Conservation (phyloP, 2,113 vertebrate species). For the Drymodes brunneopygia region DNA sequence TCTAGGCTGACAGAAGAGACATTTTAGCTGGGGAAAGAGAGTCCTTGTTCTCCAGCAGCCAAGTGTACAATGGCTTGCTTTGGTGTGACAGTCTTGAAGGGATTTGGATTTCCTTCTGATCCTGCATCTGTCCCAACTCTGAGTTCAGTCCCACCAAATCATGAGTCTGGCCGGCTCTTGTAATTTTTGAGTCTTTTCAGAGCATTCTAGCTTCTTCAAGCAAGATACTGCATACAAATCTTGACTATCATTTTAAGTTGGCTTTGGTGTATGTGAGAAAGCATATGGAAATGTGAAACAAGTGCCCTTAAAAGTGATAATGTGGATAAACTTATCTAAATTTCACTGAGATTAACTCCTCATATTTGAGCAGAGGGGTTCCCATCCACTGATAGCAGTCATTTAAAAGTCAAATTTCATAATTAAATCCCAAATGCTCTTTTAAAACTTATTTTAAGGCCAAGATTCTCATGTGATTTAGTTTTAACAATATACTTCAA, state of each 20-base stretch:
- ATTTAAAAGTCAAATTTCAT: neutral
- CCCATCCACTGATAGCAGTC: neutral
- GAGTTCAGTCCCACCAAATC: neutral
- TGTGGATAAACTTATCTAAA: neutral
- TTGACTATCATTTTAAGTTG: neutral
- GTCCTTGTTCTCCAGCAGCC: neutral
- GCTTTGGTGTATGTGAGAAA: neutral
- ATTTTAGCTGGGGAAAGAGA: neutral
- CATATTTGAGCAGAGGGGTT: neutral
- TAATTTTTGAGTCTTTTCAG: neutral
- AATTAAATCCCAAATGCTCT: neutral
- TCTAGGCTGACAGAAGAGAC: neutral
- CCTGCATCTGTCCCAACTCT: neutral
- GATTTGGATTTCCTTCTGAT: neutral
- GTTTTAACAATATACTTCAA: neutral
- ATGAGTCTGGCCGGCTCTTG: neutral
- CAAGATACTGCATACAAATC: neutral
- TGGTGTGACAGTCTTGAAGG: neutral
- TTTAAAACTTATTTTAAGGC: neutral
- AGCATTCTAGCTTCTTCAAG: neutral
- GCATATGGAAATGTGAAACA: neutral
- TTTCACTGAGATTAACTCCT: neutral
- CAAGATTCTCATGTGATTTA: neutral
- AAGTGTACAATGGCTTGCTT: neutral
- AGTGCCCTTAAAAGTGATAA: neutral